Evolutionary conservation across 2,113 vertebrate genomes (phyloP), one percentile per base, ranked within the genome.

Genomic region (Cairina moschata): DNA sequence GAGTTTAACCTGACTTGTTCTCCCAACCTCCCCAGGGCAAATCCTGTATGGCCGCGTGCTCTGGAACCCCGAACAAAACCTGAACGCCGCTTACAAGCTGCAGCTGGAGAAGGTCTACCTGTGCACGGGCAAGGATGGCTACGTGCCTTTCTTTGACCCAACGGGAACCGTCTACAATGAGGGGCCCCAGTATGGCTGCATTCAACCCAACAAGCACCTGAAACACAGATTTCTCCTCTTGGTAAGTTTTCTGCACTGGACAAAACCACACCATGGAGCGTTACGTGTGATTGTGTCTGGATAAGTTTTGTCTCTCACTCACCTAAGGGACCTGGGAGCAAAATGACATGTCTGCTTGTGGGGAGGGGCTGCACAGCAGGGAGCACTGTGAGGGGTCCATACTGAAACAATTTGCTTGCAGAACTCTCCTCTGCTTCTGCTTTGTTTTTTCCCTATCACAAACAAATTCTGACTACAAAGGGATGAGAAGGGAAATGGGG

Each of bases 81-180:
- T 99, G 63, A 99, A 99, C 4, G 98, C 98, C 0, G 99, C 99
- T 18, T 99, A 99, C 97, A 98, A 98, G 67, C 98, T 99, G 32
- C 99, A 99, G 97, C 93, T 99, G 98, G 99, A 99, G 96, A 99
- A 99, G 89, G 99, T 99, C 17, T 99, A 99, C 62, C 99, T 99
- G 18, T 99, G 99, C 83, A 99, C 99, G 0, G 99, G 99, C 60
- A 98, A 97, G 88, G 99, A 99, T 8, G 99, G 99, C 76, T 98
- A 99, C 3, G 99, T 99, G 48, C 99, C 99, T 42, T 99, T 99
- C 98, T 99, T 99, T 1, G 99, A 99, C 95, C 99, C 99, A 3
- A 99, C 99, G 0, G 99, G 99, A 67, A 99, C 99, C 0, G 98
- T 99, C 95, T 99, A 99, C 93, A 99, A 99, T 1, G 99, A 99